phyloP scores from a whole-genome alignment of 2,888 invertebrate genomes.

The Stegana nigrithorax region DNA sequence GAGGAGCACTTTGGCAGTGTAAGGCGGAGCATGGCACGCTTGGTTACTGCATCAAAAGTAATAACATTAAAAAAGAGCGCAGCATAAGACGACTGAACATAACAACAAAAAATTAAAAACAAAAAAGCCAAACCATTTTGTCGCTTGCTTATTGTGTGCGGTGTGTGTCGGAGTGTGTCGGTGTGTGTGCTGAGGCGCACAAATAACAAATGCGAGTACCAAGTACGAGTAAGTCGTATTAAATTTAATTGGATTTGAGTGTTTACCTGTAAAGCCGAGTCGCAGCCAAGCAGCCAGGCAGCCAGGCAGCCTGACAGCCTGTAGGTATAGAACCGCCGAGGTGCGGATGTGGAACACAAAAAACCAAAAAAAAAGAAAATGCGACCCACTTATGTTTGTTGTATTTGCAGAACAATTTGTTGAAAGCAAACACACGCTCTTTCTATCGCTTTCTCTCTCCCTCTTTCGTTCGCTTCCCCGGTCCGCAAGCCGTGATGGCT shows the following conservation, averaged over 20 bases:
- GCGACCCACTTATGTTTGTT: constrained; percentile 14
- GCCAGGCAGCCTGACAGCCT: too few species aligned
- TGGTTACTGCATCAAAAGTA: constrained; percentile 33
- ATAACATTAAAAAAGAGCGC: constrained; percentile 44
- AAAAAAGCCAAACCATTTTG: constrained; percentile 36
- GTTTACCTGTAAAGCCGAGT: constrained; percentile 57
- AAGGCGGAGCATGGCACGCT: too few species aligned
- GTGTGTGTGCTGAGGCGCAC: background rate
- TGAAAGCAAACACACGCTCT: constrained; percentile 16
- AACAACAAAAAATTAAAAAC: constrained; percentile 32
- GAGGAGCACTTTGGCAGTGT: too few species aligned
- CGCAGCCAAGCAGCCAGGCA: too few species aligned
- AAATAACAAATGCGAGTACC: constrained; percentile 19
- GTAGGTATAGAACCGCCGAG: constrained; percentile 5
- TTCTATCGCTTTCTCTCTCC: background rate
- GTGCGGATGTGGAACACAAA: constrained; percentile 9
- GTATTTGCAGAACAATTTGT: background rate
- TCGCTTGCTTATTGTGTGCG: background rate
- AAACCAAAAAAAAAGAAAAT: constrained; percentile 24
- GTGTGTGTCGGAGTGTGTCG: background rate
- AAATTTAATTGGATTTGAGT: constrained; percentile 61
- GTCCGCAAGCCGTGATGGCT: background rate
- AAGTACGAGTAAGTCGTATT: constrained; percentile 58
- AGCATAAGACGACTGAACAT: constrained; percentile 32
- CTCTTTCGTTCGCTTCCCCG: background rate